These are phyloP conservation scores for Acipenser transmontanus DNA, from an alignment of 2,797 vertebrate species.

Conservation along the genomic window DNA sequence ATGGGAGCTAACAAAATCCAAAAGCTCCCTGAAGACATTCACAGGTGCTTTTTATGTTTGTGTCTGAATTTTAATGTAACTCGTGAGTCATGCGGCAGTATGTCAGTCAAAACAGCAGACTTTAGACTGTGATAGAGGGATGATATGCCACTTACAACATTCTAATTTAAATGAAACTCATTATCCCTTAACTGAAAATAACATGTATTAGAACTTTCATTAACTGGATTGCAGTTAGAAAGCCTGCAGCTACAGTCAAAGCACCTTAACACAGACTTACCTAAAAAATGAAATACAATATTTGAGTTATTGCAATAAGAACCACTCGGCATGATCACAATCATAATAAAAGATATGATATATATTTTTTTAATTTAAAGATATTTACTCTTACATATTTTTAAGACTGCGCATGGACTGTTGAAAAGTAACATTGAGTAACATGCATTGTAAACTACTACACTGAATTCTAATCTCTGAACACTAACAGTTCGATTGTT, in stretches of 20 bases:
- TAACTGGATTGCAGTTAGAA: too few species aligned
- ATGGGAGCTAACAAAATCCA: constrained; percentile 81
- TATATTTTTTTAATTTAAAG: background rate
- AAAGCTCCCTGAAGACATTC: constrained; percentile 72
- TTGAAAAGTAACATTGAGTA: background rate
- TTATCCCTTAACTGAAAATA: too few species aligned
- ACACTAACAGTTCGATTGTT: background rate
- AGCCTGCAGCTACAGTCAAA: too few species aligned
- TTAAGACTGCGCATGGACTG: background rate
- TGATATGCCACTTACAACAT: too few species aligned
- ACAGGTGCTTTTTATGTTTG: constrained; percentile 58
- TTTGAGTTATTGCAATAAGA: too few species aligned
- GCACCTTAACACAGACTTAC: too few species aligned
- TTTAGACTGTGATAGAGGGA: too few species aligned
- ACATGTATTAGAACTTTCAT: too few species aligned
- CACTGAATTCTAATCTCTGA: background rate
- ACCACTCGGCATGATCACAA: background rate
- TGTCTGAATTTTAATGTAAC: background rate
- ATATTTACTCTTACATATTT: background rate
- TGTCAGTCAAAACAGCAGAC: too few species aligned
- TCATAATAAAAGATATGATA: background rate
- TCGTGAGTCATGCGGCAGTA: too few species aligned
- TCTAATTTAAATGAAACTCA: too few species aligned
- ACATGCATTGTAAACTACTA: background rate
- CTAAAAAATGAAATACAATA: too few species aligned